Percentiles rank a stretch among this genome's conserved stretches.
Conservation (phyloP, 1,140 invertebrate genomes). For the Drosophila insularis region DNA sequence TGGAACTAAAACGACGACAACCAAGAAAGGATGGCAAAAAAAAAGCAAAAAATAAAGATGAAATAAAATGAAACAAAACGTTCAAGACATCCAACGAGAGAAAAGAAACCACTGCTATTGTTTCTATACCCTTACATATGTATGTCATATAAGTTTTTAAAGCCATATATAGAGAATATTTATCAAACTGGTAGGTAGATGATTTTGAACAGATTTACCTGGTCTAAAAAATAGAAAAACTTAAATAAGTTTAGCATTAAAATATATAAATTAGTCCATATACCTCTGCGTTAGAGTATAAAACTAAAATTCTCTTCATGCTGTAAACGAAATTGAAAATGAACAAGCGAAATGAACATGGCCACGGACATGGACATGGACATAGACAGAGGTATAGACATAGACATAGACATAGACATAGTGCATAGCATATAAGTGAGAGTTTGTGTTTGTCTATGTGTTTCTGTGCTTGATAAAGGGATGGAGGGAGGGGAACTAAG, state of each 20-base stretch:
- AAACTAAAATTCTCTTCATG: conserved; percentile 38
- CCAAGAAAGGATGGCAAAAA: neutral
- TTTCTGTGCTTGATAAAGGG: neutral
- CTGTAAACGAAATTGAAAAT: conserved; percentile 67
- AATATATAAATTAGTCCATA: neutral
- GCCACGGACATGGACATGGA: conserved; percentile 38
- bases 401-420: conserved; percentile 5
- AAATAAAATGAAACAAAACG: conserved; percentile 60
- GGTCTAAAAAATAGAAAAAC: too few relatives aligned
- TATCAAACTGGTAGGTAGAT: too few relatives aligned
- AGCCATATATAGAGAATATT: too few relatives aligned
- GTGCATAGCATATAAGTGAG: conserved; percentile 4
- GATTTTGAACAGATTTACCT: too few relatives aligned
- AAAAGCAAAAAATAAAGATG: conserved; percentile 60
- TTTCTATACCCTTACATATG: neutral
- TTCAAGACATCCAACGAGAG: conserved; percentile 13
- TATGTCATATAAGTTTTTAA: too few relatives aligned
- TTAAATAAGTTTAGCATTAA: too few relatives aligned
- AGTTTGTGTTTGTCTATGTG: conserved; percentile 1
- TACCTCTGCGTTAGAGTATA: neutral
- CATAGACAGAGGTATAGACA: conserved; percentile 11
- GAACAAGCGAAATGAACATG: conserved; percentile 56
- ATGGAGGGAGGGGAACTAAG: neutral
- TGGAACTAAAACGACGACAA: neutral
- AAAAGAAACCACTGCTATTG: neutral